Evolutionary conservation across 2,113 vertebrate genomes (phyloP).

Genomic region (Oostethus manadensis): DNA sequence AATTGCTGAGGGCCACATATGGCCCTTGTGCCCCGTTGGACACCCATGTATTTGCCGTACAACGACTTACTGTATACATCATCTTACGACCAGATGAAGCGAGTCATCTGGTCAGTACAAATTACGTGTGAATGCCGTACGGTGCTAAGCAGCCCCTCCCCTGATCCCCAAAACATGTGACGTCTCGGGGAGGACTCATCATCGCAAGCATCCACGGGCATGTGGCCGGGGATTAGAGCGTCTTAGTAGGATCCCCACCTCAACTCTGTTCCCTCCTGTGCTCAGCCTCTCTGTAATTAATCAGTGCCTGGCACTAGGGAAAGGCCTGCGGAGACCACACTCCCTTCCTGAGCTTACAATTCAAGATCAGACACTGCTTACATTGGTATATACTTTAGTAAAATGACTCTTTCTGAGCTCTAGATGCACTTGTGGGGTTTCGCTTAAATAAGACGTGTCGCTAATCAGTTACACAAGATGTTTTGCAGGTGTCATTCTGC

Average conservation of each 20-base stretch:
- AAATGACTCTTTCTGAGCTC: too few relatives aligned
- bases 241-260: conserved; percentile 44
- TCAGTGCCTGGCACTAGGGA: conserved; percentile 11
- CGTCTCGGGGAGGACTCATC: conserved; percentile 22
- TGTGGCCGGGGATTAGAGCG: conserved; percentile 47
- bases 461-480: too few relatives aligned
- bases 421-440: too few relatives aligned
- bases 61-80: too few relatives aligned
- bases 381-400: too few relatives aligned
- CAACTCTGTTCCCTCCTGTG: conserved; percentile 38
- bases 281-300: conserved; percentile 51
- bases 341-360: conserved; percentile 7
- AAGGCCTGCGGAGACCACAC: neutral
- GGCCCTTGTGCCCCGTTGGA: too few relatives aligned
- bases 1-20: too few relatives aligned
- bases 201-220: conserved; percentile 27
- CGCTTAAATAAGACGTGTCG: too few relatives aligned
- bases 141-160: neutral
- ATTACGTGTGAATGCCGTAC: neutral
- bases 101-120: too few relatives aligned
- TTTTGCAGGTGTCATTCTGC: too few relatives aligned
- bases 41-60: too few relatives aligned
- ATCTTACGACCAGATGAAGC: too few relatives aligned
- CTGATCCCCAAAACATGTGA: conserved; percentile 28
- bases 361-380: neutral